Evolutionary conservation across 2,113 vertebrate genomes (phyloP), one percentile per base, ranked within the genome.

Genomic region (Salvelinus namaycush): DNA sequence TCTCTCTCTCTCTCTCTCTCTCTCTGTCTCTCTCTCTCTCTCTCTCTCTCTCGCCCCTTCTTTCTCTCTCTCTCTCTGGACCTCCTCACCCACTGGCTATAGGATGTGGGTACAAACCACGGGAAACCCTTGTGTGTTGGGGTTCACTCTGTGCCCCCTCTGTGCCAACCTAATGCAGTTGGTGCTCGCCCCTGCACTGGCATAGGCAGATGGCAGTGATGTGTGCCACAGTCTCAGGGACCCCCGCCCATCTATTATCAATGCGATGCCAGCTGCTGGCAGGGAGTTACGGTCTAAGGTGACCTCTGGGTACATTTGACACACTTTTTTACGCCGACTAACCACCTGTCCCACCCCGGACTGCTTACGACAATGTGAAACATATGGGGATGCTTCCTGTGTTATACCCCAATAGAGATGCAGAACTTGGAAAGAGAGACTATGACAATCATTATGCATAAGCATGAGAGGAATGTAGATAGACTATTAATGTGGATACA

Each of bases 181-280:
- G 20, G n/a, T 39, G 57, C 13, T n/a, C 4, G 59, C 59, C 72
- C 31, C 68, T 59, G 76, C 34, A 39, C 24, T 22, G 57, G 72
- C 67, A 69, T 67, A 64, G 81, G 67, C 67, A 68, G 69, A 73
- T 67, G 75, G 57, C 54, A 26, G 57, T 54, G 59, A 66, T 67
- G 71, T 66, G 71, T 76, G 70, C n/a, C 72, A 39, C 39, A 31
- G 24, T 72, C 67, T 59, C 51, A 29, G 71, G 64, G 69, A 48
- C 20, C 12, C 31, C 59, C 8, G 64, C 31, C 26, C 68, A 78
- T 81, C 72, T 83, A 80, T 81, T 74, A 76, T 79, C 73, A 68
- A 76, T 80, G 65, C 70, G 76, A 68, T 49, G 73, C 80, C 78
- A 79, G 75, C 73, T 70, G 83, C 54, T 9, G 77, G 11, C 26